phyloP scores from a whole-genome alignment of 2,113 vertebrate species.

The Natator depressus region DNA sequence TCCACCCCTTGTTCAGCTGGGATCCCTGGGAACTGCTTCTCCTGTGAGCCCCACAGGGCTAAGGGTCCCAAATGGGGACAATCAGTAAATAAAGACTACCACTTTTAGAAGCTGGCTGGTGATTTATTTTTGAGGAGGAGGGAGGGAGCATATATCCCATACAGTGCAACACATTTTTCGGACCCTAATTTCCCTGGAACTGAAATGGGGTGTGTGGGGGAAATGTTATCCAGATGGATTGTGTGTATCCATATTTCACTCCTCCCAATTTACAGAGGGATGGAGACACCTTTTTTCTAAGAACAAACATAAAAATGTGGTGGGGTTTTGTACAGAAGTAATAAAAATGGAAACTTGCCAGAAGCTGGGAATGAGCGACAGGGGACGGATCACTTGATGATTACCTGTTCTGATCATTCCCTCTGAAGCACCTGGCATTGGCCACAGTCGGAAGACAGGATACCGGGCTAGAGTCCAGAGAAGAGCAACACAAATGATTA shows the following conservation, averaged over 20 bases:
- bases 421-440: too few relatives aligned
- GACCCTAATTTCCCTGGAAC: background rate
- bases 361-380: too few relatives aligned
- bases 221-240: background rate
- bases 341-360: constrained; percentile 37
- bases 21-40: background rate
- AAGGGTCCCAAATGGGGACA: background rate
- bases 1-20: background rate
- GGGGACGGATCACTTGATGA: too few relatives aligned
- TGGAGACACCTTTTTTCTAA: background rate
- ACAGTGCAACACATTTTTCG: background rate
- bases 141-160: background rate
- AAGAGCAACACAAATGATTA: too few relatives aligned
- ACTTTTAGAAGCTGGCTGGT: background rate
- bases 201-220: background rate
- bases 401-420: too few relatives aligned
- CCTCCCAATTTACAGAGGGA: background rate
- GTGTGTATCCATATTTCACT: constrained; percentile 13
- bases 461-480: too few relatives aligned
- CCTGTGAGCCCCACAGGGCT: background rate
- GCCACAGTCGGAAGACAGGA: too few relatives aligned
- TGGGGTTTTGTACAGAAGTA: constrained; percentile 46
- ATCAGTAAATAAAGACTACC: background rate
- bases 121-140: background rate
- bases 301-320: background rate